Percentiles rank a stretch among this genome's conserved stretches.
Conservation (phyloP, 2,113 vertebrate genomes). For the Benthochromis sp. region DNA sequence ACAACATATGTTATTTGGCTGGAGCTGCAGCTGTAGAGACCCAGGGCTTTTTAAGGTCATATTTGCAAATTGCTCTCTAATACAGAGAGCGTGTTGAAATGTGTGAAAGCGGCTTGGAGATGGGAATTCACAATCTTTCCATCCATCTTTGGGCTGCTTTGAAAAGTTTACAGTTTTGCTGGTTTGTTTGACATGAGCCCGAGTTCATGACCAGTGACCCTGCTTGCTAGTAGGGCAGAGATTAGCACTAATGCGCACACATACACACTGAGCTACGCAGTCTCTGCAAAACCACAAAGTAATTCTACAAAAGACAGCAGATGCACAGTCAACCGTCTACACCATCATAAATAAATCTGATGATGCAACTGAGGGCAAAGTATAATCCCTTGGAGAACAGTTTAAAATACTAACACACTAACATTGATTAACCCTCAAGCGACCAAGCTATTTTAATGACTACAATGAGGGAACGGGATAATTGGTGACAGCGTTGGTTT, state of each 20-base stretch:
- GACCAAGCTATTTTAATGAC: neutral
- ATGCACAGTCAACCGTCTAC: neutral
- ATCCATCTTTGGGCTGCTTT: constrained; percentile 1
- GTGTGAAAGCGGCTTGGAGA: constrained; percentile 4
- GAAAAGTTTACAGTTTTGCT: constrained; percentile 8
- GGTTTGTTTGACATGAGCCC: neutral
- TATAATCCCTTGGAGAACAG: neutral
- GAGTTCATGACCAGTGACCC: neutral
- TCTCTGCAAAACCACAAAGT: neutral
- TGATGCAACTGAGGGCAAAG: neutral
- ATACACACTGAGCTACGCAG: neutral
- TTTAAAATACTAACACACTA: neutral
- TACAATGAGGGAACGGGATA: neutral
- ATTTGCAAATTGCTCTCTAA: constrained; percentile 15
- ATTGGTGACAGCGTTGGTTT: neutral
- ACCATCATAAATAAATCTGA: neutral
- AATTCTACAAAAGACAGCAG: neutral
- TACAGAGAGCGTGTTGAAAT: neutral
- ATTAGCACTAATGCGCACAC: neutral
- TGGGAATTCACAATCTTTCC: constrained; percentile 5
- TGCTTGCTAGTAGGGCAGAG: neutral
- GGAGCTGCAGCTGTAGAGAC: neutral
- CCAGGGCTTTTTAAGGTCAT: neutral
- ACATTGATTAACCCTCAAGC: neutral
- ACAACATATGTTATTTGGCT: constrained; percentile 33